A percentile compares a stretch with the other conserved stretches of the same genome.
phyloP scores from a whole-genome alignment of 2,113 vertebrate species.

The Gnathonemus longibarbis region DNA sequence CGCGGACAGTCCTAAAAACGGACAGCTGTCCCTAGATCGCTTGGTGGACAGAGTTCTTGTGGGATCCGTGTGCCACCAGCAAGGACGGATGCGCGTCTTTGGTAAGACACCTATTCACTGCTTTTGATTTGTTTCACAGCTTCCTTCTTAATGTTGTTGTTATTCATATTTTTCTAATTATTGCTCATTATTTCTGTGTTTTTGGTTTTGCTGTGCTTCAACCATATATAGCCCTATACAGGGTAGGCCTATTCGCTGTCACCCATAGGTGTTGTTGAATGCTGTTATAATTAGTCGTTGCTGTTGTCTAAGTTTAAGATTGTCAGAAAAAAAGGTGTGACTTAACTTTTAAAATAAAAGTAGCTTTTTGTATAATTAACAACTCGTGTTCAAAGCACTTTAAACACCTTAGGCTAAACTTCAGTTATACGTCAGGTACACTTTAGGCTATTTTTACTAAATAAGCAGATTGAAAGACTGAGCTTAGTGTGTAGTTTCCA shows the following conservation, averaged over 20 bases:
- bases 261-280: background rate
- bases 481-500: background rate
- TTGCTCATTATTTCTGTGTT: background rate
- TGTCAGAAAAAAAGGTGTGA: background rate
- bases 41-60: slow-evolving; percentile 71
- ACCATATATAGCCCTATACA: background rate
- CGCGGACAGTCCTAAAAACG: slow-evolving; percentile 60
- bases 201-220: background rate
- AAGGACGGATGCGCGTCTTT: slow-evolving; percentile 84
- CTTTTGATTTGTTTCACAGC: background rate
- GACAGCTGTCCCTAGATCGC: slow-evolving; percentile 56
- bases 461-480: background rate
- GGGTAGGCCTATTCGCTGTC: background rate
- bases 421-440: background rate
- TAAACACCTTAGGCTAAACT: background rate
- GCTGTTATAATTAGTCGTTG: background rate
- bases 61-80: slow-evolving; percentile 81
- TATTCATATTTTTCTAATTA: background rate
- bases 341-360: background rate
- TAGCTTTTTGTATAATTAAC: background rate
- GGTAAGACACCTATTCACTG: slow-evolving; percentile 59
- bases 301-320: background rate
- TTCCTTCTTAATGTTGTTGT: background rate
- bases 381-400: background rate
- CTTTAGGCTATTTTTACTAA: background rate